Conservation (phyloP, 1,140 invertebrate genomes). For the Papilio dardanus region DNA sequence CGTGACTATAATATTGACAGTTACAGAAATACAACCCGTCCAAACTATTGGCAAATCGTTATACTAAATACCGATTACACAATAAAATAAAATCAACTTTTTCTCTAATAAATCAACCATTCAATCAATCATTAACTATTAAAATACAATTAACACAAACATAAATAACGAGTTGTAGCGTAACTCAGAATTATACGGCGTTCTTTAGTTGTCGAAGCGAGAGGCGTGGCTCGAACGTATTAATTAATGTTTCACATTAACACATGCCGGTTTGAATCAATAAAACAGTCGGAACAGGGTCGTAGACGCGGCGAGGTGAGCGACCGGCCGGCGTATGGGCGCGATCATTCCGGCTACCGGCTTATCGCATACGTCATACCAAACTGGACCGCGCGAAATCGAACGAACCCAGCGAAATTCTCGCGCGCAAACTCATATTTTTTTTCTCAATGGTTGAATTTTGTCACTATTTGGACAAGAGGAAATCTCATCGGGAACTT, state of each 20-base stretch:
- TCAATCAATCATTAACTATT: constrained; percentile 22
- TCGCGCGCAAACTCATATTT: constrained; percentile 30
- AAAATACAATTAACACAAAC: constrained; percentile 21
- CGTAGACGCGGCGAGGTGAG: constrained; percentile 71
- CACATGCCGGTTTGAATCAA: constrained; percentile 59
- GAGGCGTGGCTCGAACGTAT: constrained; percentile 37
- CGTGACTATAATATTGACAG: constrained; percentile 16
- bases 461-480: background rate
- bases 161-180: constrained; percentile 14
- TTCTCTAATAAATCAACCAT: constrained; percentile 8
- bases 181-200: constrained; percentile 2
- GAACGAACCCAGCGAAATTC: constrained; percentile 40
- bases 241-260: constrained; percentile 44
- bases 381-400: constrained; percentile 60
- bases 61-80: background rate
- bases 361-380: constrained; percentile 53
- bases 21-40: background rate
- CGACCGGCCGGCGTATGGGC: constrained; percentile 63
- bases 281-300: constrained; percentile 61
- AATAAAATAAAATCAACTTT: background rate
- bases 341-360: constrained; percentile 65
- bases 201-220: constrained; percentile 37
- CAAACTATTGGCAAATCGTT: background rate
- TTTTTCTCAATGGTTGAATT: background rate
- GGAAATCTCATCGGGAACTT: background rate